These are phyloP conservation scores for Metopolophium dirhodum DNA, from an alignment of 1,140 invertebrate species.

Conservation along the genomic window DNA sequence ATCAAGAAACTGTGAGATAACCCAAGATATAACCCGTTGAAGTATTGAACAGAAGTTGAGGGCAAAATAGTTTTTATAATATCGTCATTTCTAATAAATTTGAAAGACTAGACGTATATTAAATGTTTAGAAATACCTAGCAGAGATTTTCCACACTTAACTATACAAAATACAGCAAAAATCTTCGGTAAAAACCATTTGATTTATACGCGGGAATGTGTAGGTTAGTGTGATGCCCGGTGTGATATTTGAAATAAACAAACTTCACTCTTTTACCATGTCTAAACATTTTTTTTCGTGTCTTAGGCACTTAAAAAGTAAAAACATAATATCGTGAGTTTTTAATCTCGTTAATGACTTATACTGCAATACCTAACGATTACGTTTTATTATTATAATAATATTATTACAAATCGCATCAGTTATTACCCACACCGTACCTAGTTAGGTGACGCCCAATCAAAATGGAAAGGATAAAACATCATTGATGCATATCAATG, in stretches of 20 bases:
- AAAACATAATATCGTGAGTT: background rate
- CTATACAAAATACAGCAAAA: background rate
- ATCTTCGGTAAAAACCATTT: background rate
- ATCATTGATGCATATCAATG: conserved; percentile 32
- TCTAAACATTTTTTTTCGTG: background rate
- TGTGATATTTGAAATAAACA: background rate
- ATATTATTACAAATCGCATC: background rate
- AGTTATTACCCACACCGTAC: background rate
- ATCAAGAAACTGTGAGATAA: background rate
- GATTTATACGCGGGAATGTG: background rate
- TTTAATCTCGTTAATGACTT: background rate
- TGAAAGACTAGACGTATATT: background rate
- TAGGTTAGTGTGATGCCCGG: too few species aligned
- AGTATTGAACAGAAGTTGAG: background rate
- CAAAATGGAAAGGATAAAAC: conserved; percentile 30
- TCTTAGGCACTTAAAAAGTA: background rate
- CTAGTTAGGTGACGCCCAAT: conserved; percentile 9
- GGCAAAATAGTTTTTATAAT: background rate
- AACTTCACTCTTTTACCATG: background rate
- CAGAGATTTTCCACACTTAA: background rate
- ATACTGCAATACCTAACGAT: background rate
- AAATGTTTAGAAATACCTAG: background rate
- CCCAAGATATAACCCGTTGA: background rate
- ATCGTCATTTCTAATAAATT: background rate
- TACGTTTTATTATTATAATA: conserved; percentile 3